These are phyloP conservation scores for Leptobrachium ailaonicum DNA, from an alignment of 2,113 vertebrate genomes.

Conservation along the genomic window DNA sequence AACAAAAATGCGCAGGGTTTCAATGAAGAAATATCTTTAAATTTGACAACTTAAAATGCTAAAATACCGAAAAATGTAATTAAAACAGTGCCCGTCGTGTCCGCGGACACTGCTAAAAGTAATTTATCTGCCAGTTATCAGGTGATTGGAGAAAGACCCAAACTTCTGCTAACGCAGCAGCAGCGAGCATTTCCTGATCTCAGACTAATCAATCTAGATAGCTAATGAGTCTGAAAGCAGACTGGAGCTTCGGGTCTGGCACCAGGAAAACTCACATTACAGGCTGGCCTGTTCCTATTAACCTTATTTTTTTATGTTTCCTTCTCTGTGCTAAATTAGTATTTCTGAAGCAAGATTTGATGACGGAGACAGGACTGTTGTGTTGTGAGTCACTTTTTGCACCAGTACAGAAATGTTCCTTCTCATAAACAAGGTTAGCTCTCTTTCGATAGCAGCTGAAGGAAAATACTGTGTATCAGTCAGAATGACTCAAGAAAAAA, in stretches of 20 bases:
- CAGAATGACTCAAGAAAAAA: no score
- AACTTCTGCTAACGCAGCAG: constrained; percentile 63
- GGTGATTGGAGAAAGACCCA: constrained; percentile 60
- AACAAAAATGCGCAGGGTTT: background rate
- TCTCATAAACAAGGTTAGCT: background rate
- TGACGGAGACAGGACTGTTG: constrained; percentile 13
- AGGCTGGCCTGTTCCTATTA: constrained; percentile 68
- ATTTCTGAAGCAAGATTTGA: constrained; percentile 31
- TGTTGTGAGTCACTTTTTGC: background rate
- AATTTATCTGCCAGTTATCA: constrained; percentile 51
- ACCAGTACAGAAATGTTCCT: background rate
- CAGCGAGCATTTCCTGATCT: constrained; percentile 61
- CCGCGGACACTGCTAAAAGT: background rate
- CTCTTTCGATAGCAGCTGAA: no score
- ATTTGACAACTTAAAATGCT: background rate
- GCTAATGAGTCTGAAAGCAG: constrained; percentile 69
- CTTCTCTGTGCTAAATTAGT: constrained; percentile 34
- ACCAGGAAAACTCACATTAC: constrained; percentile 60
- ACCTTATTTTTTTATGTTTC: constrained; percentile 58
- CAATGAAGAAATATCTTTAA: background rate
- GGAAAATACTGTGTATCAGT: no score
- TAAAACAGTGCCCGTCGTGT: background rate
- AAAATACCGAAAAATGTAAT: constrained; percentile 16
- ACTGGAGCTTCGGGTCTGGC: constrained; percentile 62
- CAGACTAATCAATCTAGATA: constrained; percentile 66